Evolutionary conservation across 2,113 vertebrate genomes (phyloP).

Genomic region (Crotalus horridus): DNA sequence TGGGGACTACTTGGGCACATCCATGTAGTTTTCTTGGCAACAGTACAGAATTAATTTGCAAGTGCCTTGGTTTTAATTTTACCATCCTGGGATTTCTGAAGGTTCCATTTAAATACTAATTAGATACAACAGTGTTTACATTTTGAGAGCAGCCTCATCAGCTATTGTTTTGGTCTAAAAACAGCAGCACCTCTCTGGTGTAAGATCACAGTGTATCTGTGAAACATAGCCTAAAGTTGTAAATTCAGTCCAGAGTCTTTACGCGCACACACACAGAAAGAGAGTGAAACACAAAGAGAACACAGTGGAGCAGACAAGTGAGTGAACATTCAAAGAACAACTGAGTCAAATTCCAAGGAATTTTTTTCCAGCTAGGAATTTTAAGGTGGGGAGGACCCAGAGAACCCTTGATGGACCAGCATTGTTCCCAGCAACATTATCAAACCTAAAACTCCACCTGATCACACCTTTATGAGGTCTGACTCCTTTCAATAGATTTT

Average conservation of each 20-base stretch:
- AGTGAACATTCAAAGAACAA: background rate
- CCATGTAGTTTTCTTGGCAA: background rate
- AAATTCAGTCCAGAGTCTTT: background rate
- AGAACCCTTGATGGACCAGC: background rate
- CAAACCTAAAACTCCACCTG: background rate
- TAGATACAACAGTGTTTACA: background rate
- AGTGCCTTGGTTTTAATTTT: background rate
- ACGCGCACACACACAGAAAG: no score
- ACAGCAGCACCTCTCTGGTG: background rate
- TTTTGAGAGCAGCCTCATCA: background rate
- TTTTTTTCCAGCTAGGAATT: background rate
- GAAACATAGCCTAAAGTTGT: background rate
- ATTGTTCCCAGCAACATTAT: background rate
- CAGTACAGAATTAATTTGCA: background rate
- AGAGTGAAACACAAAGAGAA: background rate
- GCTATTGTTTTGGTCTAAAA: background rate
- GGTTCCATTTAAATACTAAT: background rate
- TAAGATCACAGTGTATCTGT: background rate
- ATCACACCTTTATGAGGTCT: background rate
- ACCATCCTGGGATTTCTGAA: background rate
- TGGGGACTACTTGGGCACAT: background rate
- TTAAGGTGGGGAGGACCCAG: background rate
- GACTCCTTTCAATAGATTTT: background rate
- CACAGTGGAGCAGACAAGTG: background rate
- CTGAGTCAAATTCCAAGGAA: background rate